A percentile compares a stretch with the other conserved stretches of the same genome.
Conservation (phyloP, 64 coral and sea anemone genomes). For the Trachythela sp. region DNA sequence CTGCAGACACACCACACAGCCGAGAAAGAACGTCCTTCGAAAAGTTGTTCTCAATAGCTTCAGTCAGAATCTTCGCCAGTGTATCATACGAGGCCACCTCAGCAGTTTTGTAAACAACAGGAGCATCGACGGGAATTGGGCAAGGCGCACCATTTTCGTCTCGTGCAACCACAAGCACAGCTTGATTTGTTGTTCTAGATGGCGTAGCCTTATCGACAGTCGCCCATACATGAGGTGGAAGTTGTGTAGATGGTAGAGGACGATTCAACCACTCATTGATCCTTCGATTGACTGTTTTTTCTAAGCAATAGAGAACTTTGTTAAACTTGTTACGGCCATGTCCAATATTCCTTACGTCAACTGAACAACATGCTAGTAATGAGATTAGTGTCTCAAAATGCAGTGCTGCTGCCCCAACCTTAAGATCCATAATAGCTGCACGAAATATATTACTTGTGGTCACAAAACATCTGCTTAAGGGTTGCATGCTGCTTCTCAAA, state of each 20-base stretch:
- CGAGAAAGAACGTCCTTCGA: not conserved
- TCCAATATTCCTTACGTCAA: not conserved
- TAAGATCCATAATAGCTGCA: constrained; percentile 1
- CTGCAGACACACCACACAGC: not conserved
- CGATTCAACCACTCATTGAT: not conserved
- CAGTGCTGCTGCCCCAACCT: not conserved
- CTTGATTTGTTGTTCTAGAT: not conserved
- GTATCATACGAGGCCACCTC: not conserved
- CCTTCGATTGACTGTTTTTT: not conserved
- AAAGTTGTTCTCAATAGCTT: not conserved
- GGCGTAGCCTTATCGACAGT: not conserved
- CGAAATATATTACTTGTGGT: constrained; percentile 2
- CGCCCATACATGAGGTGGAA: not conserved
- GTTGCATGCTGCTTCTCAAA: not conserved
- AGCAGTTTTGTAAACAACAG: not conserved
- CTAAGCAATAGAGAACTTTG: no score
- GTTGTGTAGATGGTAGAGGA: not conserved
- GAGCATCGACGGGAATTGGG: not conserved
- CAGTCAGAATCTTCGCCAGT: not conserved
- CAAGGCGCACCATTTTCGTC: not conserved
- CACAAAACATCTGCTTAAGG: not conserved
- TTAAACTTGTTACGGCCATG: not conserved
- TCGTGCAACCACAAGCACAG: not conserved
- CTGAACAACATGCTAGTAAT: not conserved
- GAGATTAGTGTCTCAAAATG: constrained; percentile 15